Evolutionary conservation across 2,888 invertebrate species (phyloP), one percentile per base, ranked within the genome.

Genomic region (Xylota segnis): DNA sequence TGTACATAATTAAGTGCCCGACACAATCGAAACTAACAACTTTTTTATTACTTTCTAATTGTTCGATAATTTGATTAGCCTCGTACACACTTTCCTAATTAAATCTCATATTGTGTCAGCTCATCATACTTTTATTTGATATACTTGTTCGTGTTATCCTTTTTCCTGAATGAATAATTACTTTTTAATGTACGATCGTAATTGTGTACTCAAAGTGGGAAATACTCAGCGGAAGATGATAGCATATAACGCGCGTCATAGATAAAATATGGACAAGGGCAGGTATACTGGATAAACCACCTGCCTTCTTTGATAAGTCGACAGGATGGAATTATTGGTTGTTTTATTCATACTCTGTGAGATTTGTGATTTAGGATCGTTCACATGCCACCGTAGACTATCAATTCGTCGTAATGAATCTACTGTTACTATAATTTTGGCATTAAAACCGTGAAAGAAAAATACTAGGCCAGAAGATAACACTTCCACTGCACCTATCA

Each of bases 41-140:
- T 76, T 87, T 81, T 87, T 84, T 83, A 88, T 87, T 75, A 83
- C 86, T 88, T 88, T 79, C 59, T 84, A 88, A 88, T 82, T 88
- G 87, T 84, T 87, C 82, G 50, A 87, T 86, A 84, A 88, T 86
- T 87, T 88, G 66, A 87, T 83, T 83, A 81, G 37, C 52, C 52
- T 40, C 29, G 63, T 54, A 71, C 71, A 81, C 54, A 81, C 47
- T 84, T 84, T 84, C 14, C 81, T 84, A 81, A 84, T 84, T 84
- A 84, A 81, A 81, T 84, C 65, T 37, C 71, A 66, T 72, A 58
- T 70, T 70, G 56, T 82, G 83, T 72, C 77, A 47, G 40, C 61
- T 63, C 65, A 37, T 65, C 70, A 52, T 61, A 40, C 14, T 84
- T 75, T 4, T 72, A 59, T 71, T 81, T 56, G 68, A 75, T 70